Percentiles rank a stretch among this genome's conserved stretches.
These are phyloP conservation scores for Drepanosiphum platanoidis DNA, from an alignment of 2,888 invertebrate genomes.

Conservation along the genomic window DNA sequence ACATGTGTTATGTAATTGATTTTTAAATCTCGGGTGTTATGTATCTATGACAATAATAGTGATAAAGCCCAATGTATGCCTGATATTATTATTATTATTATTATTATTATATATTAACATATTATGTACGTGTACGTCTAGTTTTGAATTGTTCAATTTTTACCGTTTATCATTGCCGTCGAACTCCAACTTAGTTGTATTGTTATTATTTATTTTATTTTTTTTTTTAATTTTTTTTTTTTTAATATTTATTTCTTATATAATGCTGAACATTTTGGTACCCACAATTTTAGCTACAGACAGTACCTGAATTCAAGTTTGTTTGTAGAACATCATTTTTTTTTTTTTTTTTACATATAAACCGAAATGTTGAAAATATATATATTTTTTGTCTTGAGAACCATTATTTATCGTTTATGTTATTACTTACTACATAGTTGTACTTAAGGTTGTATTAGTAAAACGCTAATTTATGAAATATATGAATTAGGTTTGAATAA, in stretches of 20 bases:
- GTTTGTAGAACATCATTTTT: slow-evolving; percentile 25
- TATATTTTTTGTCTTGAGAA: slow-evolving; percentile 22
- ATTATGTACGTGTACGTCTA: slow-evolving; percentile 50
- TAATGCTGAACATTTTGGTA: slow-evolving; percentile 14
- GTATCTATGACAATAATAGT: slow-evolving; percentile 62
- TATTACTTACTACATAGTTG: slow-evolving; percentile 38
- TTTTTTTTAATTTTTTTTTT: neutral
- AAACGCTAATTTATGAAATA: slow-evolving; percentile 40
- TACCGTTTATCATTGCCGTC: slow-evolving; percentile 25
- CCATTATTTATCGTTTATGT: slow-evolving; percentile 15
- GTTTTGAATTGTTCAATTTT: slow-evolving; percentile 44
- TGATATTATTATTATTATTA: slow-evolving; percentile 53
- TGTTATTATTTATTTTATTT: slow-evolving; percentile 19
- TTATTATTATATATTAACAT: slow-evolving; percentile 30
- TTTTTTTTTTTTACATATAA: slow-evolving; percentile 9
- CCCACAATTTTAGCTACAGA: slow-evolving; percentile 31
- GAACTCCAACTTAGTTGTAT: slow-evolving; percentile 11
- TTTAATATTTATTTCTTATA: slow-evolving; percentile 19
- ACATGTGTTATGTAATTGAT: slow-evolving; percentile 54
- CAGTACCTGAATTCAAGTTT: slow-evolving; percentile 30
- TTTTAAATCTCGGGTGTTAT: slow-evolving; percentile 59
- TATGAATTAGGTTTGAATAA: slow-evolving; percentile 21
- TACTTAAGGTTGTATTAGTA: slow-evolving; percentile 53
- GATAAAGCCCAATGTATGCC: slow-evolving; percentile 59
- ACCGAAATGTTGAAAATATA: neutral